Evolutionary conservation across 2,113 vertebrate species (phyloP).

Genomic region (Heterochromis multidens): DNA sequence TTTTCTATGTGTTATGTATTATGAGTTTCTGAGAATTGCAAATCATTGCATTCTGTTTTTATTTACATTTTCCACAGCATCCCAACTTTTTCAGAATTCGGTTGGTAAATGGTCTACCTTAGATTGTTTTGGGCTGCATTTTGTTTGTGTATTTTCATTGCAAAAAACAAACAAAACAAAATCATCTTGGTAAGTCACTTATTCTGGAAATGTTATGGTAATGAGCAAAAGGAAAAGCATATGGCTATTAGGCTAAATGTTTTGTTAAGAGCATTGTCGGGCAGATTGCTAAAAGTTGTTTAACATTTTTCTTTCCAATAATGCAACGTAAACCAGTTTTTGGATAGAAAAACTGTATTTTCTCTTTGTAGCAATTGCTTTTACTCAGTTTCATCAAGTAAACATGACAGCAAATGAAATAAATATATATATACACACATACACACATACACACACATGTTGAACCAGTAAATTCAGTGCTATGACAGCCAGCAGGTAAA

Average conservation of each 20-base stretch:
- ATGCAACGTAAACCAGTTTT: background rate
- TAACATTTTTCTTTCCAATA: background rate
- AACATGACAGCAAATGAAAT: background rate
- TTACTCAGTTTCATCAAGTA: background rate
- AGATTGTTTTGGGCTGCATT: background rate
- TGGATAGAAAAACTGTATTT: background rate
- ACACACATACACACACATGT: too few relatives aligned
- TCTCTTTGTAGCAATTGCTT: background rate
- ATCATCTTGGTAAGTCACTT: background rate
- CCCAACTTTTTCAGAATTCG: background rate
- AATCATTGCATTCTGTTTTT: background rate
- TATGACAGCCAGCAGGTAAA: background rate
- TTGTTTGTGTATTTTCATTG: background rate
- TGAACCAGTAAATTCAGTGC: background rate
- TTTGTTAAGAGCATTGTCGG: background rate
- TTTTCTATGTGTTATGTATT: background rate
- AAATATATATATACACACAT: too few relatives aligned
- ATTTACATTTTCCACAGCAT: background rate
- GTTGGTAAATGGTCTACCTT: background rate
- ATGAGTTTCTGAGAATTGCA: background rate
- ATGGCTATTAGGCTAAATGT: background rate
- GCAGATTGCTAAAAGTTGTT: background rate
- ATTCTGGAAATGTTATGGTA: background rate
- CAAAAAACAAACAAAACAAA: background rate
- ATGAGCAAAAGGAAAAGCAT: background rate